Percentiles rank a stretch among this genome's conserved stretches.
Evolutionary conservation across 2,888 invertebrate species (phyloP).

Genomic region (Ctenicera cuprea): DNA sequence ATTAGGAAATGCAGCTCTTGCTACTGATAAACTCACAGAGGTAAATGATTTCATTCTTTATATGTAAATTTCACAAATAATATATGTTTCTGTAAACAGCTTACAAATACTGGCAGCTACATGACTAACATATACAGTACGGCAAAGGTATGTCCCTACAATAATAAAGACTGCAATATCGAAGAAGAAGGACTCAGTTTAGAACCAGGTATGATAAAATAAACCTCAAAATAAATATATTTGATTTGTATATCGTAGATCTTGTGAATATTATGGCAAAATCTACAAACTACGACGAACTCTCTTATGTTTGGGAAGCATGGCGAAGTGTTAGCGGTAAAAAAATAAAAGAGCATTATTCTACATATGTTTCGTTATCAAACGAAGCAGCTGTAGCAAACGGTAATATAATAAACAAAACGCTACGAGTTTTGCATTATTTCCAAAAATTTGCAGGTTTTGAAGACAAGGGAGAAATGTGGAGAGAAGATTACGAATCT

Average conservation of each 20-base stretch:
- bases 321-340: conserved; percentile 81
- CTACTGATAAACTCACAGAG: conserved; percentile 65
- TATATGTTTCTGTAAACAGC: neutral
- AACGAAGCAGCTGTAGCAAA: conserved; percentile 75
- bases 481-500: conserved; percentile 73
- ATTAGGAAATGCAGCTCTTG: conserved; percentile 72
- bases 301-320: conserved; percentile 79
- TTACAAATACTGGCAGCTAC: conserved; percentile 44
- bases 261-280: conserved; percentile 69
- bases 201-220: conserved; percentile 66
- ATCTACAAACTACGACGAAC: conserved; percentile 77
- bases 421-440: neutral
- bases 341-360: conserved; percentile 77
- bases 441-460: conserved; percentile 67
- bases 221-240: neutral
- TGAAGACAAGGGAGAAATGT: conserved; percentile 73
- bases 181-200: conserved; percentile 63
- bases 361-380: conserved; percentile 77
- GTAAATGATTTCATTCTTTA: conserved; percentile 59
- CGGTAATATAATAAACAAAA: neutral
- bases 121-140: conserved; percentile 70
- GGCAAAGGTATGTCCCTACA: conserved; percentile 71
- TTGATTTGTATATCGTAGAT: conserved; percentile 59
- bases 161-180: conserved; percentile 67
- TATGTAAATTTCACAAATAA: neutral